These are phyloP conservation scores for Leptinotarsa texana DNA, from an alignment of 1,140 invertebrate genomes.

Conservation along the genomic window DNA sequence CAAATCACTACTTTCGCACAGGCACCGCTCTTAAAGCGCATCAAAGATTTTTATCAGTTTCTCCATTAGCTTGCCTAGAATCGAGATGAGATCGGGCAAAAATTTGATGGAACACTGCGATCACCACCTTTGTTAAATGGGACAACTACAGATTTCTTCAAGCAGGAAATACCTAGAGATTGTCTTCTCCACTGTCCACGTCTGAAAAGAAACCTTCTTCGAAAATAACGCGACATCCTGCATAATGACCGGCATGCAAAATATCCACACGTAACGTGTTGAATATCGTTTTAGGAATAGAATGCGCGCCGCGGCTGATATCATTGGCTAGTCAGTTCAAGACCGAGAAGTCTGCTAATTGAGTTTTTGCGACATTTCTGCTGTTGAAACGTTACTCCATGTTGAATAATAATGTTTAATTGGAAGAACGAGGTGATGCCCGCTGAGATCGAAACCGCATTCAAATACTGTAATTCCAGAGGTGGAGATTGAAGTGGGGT, in stretches of 20 bases:
- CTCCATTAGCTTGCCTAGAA: no score
- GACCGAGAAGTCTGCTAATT: conserved; percentile 6
- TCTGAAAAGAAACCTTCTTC: not conserved
- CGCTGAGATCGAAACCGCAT: conserved; percentile 15
- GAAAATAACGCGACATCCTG: not conserved
- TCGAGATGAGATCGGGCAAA: no score
- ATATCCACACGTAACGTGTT: conserved; percentile 8
- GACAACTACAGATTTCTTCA: no score
- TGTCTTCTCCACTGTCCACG: no score
- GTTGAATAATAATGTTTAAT: conserved; percentile 36
- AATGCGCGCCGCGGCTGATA: not conserved
- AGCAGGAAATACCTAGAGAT: no score
- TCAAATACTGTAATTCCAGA: conserved; percentile 11
- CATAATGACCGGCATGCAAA: conserved; percentile 7
- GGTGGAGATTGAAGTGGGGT: not conserved
- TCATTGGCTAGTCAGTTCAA: conserved; percentile 7
- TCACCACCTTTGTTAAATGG: no score
- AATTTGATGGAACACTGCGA: no score
- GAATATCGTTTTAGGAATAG: conserved; percentile 17
- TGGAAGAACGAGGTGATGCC: conserved; percentile 15
- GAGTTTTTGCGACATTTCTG: conserved; percentile 13
- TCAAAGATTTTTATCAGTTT: no score
- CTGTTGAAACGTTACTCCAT: conserved; percentile 17
- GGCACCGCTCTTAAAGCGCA: no score
- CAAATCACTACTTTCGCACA: no score